Conservation (phyloP, 2,797 vertebrate genomes). For the Chelon labrosus region DNA sequence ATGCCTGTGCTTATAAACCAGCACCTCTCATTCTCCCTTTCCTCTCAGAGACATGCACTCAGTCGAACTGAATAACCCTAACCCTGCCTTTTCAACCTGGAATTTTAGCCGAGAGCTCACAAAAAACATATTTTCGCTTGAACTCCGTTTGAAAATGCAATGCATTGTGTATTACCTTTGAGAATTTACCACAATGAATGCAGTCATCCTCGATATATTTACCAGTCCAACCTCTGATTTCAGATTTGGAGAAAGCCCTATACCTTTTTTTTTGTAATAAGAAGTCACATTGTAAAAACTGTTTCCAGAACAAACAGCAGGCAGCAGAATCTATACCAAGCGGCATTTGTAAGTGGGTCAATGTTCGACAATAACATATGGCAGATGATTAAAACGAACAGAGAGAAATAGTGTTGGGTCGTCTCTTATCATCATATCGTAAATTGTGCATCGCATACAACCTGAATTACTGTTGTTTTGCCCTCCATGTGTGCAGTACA, state of each 20-base stretch:
- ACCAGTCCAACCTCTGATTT: neutral
- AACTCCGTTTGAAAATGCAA: neutral
- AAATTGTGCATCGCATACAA: conserved; percentile 1
- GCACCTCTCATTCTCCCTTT: too few relatives aligned
- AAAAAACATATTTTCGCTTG: too few relatives aligned
- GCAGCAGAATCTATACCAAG: neutral
- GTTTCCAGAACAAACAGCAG: too few relatives aligned
- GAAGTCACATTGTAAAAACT: too few relatives aligned
- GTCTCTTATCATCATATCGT: neutral
- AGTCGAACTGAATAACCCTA: neutral
- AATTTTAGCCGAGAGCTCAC: neutral
- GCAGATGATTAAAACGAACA: neutral
- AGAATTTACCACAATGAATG: neutral
- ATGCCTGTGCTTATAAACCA: too few relatives aligned
- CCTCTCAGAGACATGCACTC: too few relatives aligned
- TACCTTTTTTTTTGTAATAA: neutral
- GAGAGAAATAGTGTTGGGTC: conserved; percentile 1
- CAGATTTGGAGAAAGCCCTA: neutral
- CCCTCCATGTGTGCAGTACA: too few relatives aligned
- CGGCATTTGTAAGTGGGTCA: conserved; percentile 3
- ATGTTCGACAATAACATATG: neutral
- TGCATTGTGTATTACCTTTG: neutral
- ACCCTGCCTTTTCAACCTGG: neutral
- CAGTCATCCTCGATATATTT: neutral
- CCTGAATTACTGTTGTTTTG: neutral